Evolutionary conservation across 2,888 invertebrate species (phyloP), one percentile per base, ranked within the genome.

Genomic region (Arctia plantaginis): DNA sequence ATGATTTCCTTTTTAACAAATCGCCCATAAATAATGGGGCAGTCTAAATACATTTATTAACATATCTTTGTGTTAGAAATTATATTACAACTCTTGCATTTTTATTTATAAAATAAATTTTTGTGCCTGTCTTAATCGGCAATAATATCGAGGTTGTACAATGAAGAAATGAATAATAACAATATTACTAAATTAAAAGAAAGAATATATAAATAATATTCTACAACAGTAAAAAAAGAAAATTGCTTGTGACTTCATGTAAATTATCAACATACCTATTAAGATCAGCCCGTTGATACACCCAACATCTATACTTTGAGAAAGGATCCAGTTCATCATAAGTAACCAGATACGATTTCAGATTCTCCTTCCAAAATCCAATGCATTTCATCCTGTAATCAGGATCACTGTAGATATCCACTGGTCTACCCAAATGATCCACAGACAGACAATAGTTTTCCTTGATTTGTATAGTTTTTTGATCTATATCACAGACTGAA

Each of bases 311-410:
- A 91, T 99, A 99, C 91, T 98, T 98, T 6, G 99, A 99, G 88
- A 98, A 98, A 0, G 99, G 98, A 96, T 99, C 99, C 86, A 99
- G 96, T 90, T 99, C 99, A 91, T 99, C 99, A 91, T 98, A 99
- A 0, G 99, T 99, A 74, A 99, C 98, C 66, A 99, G 94, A 92
- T 99, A 99, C 0, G 99, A 99, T 91, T 98, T 98, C 59, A 99
- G 96, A 96, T 99, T 99, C 91, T 99, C 99, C 92, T 99, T 99
- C 99, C 99, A 99, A 92, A 97, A 99, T 0, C 99, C 99, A 85
- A 99, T 99, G 90, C 99, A 99, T 90, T 99, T 99, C 98, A 99
- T 98, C 91, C 97, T 98, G 89, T 99, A 99, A 96, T 99, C 99
- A 1, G 99, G 99, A 90, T 98, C 98, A 96, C 98, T 98, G 96